Conservation (phyloP, 2,113 vertebrate species). For the Neodontobutis hainanensis region DNA sequence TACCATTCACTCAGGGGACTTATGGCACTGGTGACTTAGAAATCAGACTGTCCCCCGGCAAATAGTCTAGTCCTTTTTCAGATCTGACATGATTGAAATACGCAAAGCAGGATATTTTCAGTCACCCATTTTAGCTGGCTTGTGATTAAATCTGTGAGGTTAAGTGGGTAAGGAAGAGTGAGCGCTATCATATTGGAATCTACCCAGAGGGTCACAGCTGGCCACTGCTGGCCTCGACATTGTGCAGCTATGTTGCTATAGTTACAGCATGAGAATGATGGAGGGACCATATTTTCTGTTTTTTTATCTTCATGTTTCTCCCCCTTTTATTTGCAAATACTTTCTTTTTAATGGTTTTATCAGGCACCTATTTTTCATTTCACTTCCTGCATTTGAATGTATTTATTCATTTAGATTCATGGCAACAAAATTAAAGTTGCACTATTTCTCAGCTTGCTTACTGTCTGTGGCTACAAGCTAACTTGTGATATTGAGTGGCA, state of each 20-base stretch:
- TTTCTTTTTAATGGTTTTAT: background rate
- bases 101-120: conserved; percentile 23
- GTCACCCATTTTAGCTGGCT: conserved; percentile 17
- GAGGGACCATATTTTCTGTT: conserved; percentile 20
- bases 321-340: background rate
- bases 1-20: conserved; percentile 35
- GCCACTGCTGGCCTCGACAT: conserved; percentile 49
- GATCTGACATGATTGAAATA: conserved; percentile 32
- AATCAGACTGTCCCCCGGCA: conserved; percentile 20
- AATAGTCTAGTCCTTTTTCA: conserved; percentile 18
- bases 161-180: conserved; percentile 36
- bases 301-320: conserved; percentile 1
- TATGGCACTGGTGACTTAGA: conserved; percentile 31
- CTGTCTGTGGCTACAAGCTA: conserved; percentile 30
- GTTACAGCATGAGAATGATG: conserved; percentile 61
- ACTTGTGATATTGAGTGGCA: conserved; percentile 50
- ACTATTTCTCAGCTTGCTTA: conserved; percentile 12
- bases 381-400: background rate
- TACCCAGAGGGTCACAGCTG: conserved; percentile 63
- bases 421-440: conserved; percentile 8
- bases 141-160: conserved; percentile 35
- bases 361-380: background rate
- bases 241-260: conserved; percentile 66
- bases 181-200: conserved; percentile 50
- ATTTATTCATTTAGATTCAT: background rate